phyloP scores from a whole-genome alignment of 2,888 invertebrate genomes.

The Drosophila affinis region DNA sequence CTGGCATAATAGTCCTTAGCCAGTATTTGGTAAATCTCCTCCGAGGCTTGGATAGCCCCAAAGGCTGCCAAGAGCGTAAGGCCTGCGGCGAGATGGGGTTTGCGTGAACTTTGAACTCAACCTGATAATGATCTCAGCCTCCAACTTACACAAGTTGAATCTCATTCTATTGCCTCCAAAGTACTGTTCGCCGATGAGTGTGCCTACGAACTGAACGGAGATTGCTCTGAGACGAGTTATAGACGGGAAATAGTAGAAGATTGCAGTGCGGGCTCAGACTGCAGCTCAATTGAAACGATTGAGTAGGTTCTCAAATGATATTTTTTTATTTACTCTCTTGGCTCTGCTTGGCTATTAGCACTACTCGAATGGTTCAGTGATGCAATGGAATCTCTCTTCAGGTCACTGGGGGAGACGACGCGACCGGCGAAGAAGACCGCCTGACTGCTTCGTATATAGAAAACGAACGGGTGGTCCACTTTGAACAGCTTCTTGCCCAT shows the following conservation, averaged over 20 bases:
- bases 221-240: slow-evolving; percentile 13
- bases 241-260: slow-evolving; percentile 1
- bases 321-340: background rate
- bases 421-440: slow-evolving; percentile 78
- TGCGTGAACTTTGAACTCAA: background rate
- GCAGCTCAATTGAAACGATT: background rate
- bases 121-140: background rate
- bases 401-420: slow-evolving; percentile 21
- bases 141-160: slow-evolving; percentile 29
- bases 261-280: background rate
- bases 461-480: slow-evolving; percentile 81
- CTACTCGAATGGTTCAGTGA: background rate
- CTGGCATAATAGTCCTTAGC: slow-evolving; percentile 26
- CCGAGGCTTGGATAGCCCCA: slow-evolving; percentile 8
- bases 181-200: slow-evolving; percentile 16
- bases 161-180: slow-evolving; percentile 7
- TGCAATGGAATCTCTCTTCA: background rate
- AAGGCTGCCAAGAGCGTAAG: slow-evolving; percentile 7
- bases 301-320: background rate
- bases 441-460: slow-evolving; percentile 69
- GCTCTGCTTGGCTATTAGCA: background rate
- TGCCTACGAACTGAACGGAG: slow-evolving; percentile 15
- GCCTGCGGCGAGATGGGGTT: slow-evolving; percentile 3
- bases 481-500: slow-evolving; percentile 72
- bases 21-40: slow-evolving; percentile 34